Evolutionary conservation across 2,113 vertebrate species (phyloP).

Genomic region (Varanus komodoensis): DNA sequence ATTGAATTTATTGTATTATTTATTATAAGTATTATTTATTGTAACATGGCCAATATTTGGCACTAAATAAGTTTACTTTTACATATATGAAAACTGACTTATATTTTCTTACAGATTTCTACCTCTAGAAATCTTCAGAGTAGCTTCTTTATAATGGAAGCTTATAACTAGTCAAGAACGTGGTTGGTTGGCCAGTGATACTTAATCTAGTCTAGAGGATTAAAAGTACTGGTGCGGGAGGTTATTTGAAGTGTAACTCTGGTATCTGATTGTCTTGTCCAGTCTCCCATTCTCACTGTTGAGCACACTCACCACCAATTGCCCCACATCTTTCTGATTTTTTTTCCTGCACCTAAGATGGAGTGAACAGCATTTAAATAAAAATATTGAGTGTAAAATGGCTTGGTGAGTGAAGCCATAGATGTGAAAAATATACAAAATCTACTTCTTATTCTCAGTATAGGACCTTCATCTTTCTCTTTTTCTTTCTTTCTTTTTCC

Average conservation of each 20-base stretch:
- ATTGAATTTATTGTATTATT: too few species aligned
- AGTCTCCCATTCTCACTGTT: neutral
- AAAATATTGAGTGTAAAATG: neutral
- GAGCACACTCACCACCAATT: neutral
- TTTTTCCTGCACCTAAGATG: too few species aligned
- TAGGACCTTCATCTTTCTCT: neutral
- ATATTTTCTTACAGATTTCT: neutral
- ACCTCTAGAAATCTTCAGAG: neutral
- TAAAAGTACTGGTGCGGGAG: neutral
- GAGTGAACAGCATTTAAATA: neutral
- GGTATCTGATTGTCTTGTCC: neutral
- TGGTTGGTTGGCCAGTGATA: too few species aligned
- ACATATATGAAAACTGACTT: neutral
- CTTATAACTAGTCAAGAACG: neutral
- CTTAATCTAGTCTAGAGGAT: too few species aligned
- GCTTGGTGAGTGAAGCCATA: neutral
- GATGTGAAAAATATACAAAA: neutral
- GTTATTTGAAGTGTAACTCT: neutral
- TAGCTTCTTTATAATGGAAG: neutral
- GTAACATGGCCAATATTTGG: neutral
- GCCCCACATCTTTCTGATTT: neutral
- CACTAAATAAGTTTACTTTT: neutral
- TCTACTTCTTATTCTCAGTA: neutral
- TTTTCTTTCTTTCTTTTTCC: too few species aligned
- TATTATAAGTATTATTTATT: too few species aligned